phyloP scores from a whole-genome alignment of 2,888 invertebrate genomes.

The Tanypteryx hageni region DNA sequence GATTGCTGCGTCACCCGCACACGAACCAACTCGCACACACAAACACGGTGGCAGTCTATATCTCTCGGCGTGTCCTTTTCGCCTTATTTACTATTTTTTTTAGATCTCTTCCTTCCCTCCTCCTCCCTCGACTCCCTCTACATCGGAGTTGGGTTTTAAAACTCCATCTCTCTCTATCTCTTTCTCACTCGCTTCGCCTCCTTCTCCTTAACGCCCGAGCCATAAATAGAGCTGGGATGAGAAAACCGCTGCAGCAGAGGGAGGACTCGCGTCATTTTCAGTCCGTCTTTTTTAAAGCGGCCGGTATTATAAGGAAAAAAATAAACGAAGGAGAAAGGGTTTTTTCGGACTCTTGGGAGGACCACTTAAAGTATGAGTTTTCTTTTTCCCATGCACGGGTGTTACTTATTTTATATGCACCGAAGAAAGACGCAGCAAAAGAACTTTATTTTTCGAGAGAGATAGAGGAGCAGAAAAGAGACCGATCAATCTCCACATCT shows the following conservation, averaged over 20 bases:
- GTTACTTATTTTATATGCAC: no score
- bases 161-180: neutral
- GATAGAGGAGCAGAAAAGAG: neutral
- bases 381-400: neutral
- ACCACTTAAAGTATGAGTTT: neutral
- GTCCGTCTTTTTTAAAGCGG: neutral
- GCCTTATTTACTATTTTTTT: neutral
- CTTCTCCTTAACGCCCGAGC: neutral
- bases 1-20: slow-evolving; percentile 3
- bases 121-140: no score
- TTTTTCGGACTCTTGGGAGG: neutral
- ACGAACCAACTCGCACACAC: neutral
- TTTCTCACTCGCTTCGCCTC: neutral
- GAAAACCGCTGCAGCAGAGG: neutral
- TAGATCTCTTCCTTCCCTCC: neutral
- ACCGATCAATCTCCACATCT: slow-evolving; percentile 1
- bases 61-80: neutral
- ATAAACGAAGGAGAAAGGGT: neutral
- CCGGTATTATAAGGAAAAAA: neutral
- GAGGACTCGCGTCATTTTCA: neutral
- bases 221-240: slow-evolving; percentile 14
- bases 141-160: neutral
- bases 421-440: no score
- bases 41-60: neutral
- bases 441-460: no score